Percentiles rank a stretch among this genome's conserved stretches.
phyloP scores from a whole-genome alignment of 1,140 invertebrate species.

The Philotrypesis tridentata region DNA sequence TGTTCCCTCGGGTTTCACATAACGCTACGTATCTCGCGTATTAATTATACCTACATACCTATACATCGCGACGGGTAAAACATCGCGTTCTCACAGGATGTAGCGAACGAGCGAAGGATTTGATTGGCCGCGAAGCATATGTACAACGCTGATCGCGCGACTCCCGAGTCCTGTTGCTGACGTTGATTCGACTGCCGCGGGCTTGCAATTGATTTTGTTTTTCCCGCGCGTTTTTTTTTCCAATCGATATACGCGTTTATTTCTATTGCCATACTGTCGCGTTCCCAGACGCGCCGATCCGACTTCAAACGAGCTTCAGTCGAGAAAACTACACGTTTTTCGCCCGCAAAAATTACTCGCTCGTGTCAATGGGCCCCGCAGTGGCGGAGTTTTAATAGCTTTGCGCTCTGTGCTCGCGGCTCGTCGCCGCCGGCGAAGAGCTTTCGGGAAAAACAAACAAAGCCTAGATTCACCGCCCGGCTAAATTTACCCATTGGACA shows the following conservation, averaged over 20 bases:
- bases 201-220: not conserved
- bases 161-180: not conserved
- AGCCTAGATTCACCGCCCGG: not conserved
- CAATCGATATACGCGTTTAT: no score
- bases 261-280: no score
- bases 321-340: no score
- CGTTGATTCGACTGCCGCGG: not conserved
- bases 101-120: not conserved
- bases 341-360: no score
- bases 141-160: not conserved
- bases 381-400: no score
- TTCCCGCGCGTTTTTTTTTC: no score
- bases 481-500: slow-evolving; percentile 26
- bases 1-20: not conserved
- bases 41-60: no score
- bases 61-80: not conserved
- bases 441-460: not conserved
- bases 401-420: no score
- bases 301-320: no score
- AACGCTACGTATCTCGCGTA: not conserved
- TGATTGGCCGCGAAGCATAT: not conserved
- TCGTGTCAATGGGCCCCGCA: no score
- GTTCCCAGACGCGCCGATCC: no score
- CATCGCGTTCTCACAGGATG: not conserved
- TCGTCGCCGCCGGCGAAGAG: no score